phyloP scores from a whole-genome alignment of 2,797 vertebrate genomes.

The Malurus splendens region DNA sequence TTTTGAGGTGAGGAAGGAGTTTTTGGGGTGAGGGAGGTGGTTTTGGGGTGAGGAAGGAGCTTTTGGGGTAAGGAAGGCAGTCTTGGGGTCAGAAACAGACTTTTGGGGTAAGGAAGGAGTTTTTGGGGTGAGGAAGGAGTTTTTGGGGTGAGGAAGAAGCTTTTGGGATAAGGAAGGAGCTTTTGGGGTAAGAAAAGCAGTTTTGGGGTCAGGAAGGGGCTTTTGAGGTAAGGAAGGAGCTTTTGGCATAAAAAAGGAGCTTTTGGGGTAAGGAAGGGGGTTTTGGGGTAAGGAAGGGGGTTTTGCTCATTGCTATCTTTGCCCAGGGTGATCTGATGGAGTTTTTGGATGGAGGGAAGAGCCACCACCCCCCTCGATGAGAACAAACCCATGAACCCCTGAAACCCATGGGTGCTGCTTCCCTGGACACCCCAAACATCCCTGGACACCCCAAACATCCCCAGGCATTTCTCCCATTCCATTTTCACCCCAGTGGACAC shows the following conservation, averaged over 20 bases:
- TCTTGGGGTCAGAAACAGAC: no score
- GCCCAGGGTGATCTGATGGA: neutral
- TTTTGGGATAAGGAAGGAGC: no score
- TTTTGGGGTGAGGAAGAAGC: neutral
- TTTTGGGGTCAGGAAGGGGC: neutral
- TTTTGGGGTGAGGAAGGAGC: neutral
- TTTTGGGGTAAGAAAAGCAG: neutral
- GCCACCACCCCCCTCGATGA: accelerated
- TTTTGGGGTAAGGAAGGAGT: no score
- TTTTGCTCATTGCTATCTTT: neutral
- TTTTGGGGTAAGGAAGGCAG: neutral
- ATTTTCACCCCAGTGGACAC: neutral
- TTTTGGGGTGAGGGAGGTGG: neutral
- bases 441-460: neutral
- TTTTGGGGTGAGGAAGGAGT: neutral
- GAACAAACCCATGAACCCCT: neutral
- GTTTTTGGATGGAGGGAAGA: accelerated
- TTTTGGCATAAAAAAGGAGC: neutral
- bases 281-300: neutral
- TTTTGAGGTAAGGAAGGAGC: neutral
- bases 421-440: neutral
- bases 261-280: no score
- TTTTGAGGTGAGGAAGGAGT: neutral
- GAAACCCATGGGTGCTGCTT: neutral
- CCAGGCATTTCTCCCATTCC: accelerated